Evolutionary conservation across 2,113 vertebrate genomes (phyloP).

Genomic region (Falco punctatus): DNA sequence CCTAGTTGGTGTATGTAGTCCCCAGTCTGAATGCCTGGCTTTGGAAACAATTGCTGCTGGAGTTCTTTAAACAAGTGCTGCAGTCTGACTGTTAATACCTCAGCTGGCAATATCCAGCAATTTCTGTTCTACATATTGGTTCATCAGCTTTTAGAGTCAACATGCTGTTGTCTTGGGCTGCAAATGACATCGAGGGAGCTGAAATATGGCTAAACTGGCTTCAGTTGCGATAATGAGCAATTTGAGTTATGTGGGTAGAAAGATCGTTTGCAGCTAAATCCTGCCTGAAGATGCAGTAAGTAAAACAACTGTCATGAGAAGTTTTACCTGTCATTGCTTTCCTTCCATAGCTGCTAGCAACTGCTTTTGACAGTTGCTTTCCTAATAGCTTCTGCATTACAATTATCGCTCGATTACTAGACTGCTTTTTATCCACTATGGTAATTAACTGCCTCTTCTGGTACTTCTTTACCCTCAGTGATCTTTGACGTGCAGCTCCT

Average conservation of each 20-base stretch:
- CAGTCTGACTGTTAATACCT: neutral
- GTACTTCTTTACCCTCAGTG: neutral
- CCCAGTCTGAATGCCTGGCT: neutral
- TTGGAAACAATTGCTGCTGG: neutral
- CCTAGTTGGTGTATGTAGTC: neutral
- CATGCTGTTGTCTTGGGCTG: neutral
- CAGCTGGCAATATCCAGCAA: neutral
- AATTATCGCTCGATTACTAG: conserved; percentile 7
- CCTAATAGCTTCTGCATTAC: neutral
- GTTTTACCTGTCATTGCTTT: neutral
- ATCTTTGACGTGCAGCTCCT: neutral
- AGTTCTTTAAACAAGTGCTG: neutral
- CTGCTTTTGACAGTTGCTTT: neutral
- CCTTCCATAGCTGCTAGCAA: neutral
- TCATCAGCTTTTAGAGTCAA: neutral
- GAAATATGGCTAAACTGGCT: neutral
- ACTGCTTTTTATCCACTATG: neutral
- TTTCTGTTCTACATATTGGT: neutral
- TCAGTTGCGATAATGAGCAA: neutral
- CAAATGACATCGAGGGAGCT: neutral
- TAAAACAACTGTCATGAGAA: neutral
- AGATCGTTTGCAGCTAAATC: neutral
- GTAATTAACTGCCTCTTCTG: conserved; percentile 24
- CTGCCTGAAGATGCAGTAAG: neutral
- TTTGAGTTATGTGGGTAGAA: neutral